phyloP scores from a whole-genome alignment of 2,113 vertebrate genomes.

The Prochilodus magdalenae region DNA sequence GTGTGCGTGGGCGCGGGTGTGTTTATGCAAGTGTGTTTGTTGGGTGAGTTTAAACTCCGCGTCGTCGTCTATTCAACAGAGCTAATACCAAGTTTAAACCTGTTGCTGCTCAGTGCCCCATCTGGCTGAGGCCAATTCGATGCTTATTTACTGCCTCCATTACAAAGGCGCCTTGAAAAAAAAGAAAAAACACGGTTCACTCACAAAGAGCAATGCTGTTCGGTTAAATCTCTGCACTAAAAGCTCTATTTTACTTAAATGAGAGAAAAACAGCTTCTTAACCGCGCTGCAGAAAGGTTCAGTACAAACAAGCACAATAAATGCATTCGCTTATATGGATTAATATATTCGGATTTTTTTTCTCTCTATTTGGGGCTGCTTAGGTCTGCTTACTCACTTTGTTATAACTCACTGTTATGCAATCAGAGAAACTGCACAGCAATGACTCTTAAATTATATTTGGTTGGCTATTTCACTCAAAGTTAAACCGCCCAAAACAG shows the following conservation, averaged over 20 bases:
- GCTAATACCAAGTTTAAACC: not conserved
- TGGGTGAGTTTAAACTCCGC: slow-evolving; percentile 5
- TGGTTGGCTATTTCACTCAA: not conserved
- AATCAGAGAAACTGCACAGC: not conserved
- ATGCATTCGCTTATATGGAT: not conserved
- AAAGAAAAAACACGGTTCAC: not conserved
- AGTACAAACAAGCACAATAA: not conserved
- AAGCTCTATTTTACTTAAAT: not conserved
- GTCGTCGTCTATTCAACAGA: slow-evolving; percentile 13
- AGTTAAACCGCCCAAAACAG: not conserved
- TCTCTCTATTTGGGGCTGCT: not conserved
- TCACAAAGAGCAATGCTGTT: not conserved
- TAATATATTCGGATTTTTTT: slow-evolving; percentile 9
- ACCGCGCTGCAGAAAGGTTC: not conserved
- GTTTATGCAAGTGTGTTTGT: slow-evolving; percentile 17
- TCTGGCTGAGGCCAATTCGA: slow-evolving; percentile 13
- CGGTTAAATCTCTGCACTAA: slow-evolving; percentile 11
- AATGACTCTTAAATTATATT: not conserved
- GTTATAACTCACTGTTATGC: not conserved
- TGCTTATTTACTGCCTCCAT: slow-evolving; percentile 10
- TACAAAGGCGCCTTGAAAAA: slow-evolving; percentile 27
- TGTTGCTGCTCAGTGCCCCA: not conserved
- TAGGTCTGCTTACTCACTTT: not conserved
- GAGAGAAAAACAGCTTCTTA: not conserved
- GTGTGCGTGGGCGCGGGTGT: not conserved